These are phyloP conservation scores for Mohoua ochrocephala DNA, from an alignment of 2,113 vertebrate species.

Conservation along the genomic window DNA sequence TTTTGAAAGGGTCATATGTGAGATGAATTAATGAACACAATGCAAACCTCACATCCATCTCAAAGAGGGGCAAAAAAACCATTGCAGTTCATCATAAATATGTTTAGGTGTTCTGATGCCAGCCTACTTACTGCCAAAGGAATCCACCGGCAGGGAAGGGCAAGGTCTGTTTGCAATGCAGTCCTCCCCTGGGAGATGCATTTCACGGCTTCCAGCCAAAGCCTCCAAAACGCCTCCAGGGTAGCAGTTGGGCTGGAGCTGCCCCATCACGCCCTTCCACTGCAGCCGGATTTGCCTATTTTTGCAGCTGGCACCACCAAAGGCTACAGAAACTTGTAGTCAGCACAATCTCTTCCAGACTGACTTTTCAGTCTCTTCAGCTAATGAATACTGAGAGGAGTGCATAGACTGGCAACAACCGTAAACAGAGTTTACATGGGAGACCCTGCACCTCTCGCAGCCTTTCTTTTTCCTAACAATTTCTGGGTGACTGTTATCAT, in stretches of 20 bases:
- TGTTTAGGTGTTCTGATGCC: not conserved
- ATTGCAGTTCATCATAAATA: not conserved
- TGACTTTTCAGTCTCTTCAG: not conserved
- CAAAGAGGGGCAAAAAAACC: not conserved
- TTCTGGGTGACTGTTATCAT: not conserved
- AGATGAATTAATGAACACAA: not conserved
- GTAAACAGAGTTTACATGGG: not conserved
- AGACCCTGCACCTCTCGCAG: not conserved
- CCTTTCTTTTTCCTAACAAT: not conserved
- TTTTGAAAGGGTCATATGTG: not conserved
- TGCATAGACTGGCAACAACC: not conserved
- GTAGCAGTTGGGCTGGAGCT: conserved; percentile 17
- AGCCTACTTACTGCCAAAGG: not conserved
- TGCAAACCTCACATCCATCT: not conserved
- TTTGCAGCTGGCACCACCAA: conserved; percentile 48
- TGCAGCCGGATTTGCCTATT: not conserved
- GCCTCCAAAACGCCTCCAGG: not conserved
- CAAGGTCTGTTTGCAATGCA: conserved; percentile 6
- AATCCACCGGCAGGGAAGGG: conserved; percentile 20
- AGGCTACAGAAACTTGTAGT: conserved; percentile 10
- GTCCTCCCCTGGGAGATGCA: not conserved
- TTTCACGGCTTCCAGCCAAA: conserved; percentile 30
- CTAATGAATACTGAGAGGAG: not conserved
- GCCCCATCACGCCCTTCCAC: conserved; percentile 8
- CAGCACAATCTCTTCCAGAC: conserved; percentile 15